These are phyloP conservation scores for Ladona fulva DNA, from an alignment of 1,140 invertebrate genomes.

Conservation along the genomic window DNA sequence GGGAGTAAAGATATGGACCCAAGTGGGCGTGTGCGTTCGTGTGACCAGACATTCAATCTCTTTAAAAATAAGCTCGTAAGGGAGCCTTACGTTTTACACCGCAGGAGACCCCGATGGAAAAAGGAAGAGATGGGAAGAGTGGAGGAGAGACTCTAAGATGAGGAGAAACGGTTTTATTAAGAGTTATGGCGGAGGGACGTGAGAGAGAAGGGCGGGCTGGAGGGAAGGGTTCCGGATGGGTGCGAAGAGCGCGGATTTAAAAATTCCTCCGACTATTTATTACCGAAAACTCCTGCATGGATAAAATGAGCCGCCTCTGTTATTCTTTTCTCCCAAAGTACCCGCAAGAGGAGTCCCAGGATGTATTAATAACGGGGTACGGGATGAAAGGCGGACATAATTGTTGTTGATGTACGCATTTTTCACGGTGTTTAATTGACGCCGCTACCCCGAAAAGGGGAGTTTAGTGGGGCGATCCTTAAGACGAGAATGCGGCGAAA, in stretches of 20 bases:
- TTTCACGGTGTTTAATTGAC: neutral
- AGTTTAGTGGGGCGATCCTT: too few species aligned
- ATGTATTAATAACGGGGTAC: neutral
- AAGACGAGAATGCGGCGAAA: too few species aligned
- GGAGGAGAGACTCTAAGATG: neutral
- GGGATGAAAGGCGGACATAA: neutral
- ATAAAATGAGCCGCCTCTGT: too few species aligned
- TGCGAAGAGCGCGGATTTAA: neutral
- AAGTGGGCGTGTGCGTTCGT: neutral
- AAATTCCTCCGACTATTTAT: neutral
- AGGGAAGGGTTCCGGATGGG: neutral
- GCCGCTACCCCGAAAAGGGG: too few species aligned
- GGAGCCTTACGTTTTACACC: neutral
- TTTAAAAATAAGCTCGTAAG: neutral
- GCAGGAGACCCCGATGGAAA: neutral
- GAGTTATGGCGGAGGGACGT: conserved; percentile 1
- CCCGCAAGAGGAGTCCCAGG: neutral
- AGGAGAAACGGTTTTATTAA: neutral
- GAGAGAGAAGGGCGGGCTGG: neutral
- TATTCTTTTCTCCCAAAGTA: neutral
- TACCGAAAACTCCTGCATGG: neutral
- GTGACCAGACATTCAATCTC: conserved; percentile 4
- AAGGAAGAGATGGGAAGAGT: neutral
- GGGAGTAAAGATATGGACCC: neutral
- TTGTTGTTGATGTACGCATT: neutral